Percentiles rank a stretch among this genome's conserved stretches.
Conservation (phyloP, 2,888 invertebrate species). For the Erebia ligea region DNA sequence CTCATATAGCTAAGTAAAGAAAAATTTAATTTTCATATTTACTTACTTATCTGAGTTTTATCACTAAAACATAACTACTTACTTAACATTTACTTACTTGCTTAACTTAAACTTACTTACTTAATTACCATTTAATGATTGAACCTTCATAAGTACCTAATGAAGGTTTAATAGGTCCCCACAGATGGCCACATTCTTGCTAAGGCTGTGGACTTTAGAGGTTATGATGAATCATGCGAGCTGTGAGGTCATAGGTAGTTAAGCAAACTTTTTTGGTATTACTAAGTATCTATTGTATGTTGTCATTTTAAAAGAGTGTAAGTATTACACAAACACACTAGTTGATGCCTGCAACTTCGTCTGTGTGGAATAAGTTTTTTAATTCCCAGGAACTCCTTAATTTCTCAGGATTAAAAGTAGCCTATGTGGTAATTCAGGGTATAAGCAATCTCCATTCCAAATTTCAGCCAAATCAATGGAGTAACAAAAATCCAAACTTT, state of each 20-base stretch:
- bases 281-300: constrained; percentile 40
- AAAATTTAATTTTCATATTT: neutral
- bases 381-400: too few species aligned
- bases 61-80: neutral
- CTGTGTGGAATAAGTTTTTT: too few species aligned
- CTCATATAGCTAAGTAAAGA: constrained; percentile 16
- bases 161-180: constrained; percentile 29
- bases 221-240: constrained; percentile 46
- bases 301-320: too few species aligned
- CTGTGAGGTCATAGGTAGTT: constrained; percentile 47
- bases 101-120: neutral
- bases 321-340: too few species aligned
- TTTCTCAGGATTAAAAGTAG: too few species aligned
- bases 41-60: neutral
- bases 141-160: constrained; percentile 8
- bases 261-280: constrained; percentile 43
- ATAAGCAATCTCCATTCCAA: too few species aligned
- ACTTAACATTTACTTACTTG: neutral
- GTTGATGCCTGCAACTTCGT: too few species aligned
- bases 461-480: too few species aligned
- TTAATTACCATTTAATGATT: constrained; percentile 7
- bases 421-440: too few species aligned
- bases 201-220: constrained; percentile 24
- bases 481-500: too few species aligned
- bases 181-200: constrained; percentile 31